Evolutionary conservation across 1,140 invertebrate species (phyloP), one percentile per base, ranked within the genome.

Genomic region (Euglossa dilemma): DNA sequence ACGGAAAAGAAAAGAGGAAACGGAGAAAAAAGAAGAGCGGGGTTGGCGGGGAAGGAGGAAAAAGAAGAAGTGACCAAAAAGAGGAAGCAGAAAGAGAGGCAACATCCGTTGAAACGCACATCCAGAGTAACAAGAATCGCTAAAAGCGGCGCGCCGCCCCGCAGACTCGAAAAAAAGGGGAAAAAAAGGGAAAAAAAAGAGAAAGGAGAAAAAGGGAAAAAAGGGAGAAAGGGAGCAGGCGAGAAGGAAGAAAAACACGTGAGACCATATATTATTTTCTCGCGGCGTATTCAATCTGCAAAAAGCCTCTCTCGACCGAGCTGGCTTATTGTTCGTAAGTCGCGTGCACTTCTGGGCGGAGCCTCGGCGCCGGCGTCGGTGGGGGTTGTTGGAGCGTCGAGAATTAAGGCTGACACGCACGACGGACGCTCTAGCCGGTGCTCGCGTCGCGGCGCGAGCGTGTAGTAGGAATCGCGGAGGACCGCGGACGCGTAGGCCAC

Each of bases 221-320:
- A 56, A 43, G 12, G 54, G 45, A 12, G 12, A 57, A 28, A n/a
- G 45, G 52, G 59, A 76, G 36, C 12, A 43, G 61, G 50, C 20
- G 61, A 20, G 20, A 36, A 61, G 56, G 16, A 52, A 69, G 36
- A 54, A 82, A 76, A 76, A 64, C 59, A 71, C 52, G 59, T 43
- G 54, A 56, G 76, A 36, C 66, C 67, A 78, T 89, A 83, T 75
- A 89, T 83, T 89, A 85, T 82, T 83, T 83, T 87, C 87, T 76
- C 80, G 54, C 77, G 73, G 57, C 45, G 83, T 86, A 86, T 89
- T 89, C 82, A 86, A 86, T 89, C 88, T 82, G 78, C 85, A 80
- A 86, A 87, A 83, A 88, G 79, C 83, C 80, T 79, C 76, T 63
- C 56, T 61, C 59, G 59, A 64, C 45, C 78, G 54, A 89, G 80